phyloP scores from a whole-genome alignment of 2,797 vertebrate genomes.

The Peromyscus attwateri region DNA sequence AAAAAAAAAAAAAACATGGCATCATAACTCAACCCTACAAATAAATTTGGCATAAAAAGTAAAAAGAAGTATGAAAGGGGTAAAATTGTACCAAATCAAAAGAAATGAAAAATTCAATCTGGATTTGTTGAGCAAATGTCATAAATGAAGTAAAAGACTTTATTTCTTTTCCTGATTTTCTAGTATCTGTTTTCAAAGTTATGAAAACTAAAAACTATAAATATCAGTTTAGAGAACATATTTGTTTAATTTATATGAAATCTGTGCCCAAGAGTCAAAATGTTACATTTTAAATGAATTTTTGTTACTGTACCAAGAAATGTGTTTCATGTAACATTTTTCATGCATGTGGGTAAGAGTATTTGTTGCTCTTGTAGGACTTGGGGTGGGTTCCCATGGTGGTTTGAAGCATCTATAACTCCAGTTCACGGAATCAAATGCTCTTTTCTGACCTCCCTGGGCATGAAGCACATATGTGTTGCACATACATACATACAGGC shows the following conservation, averaged over 20 bases:
- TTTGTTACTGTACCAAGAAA: neutral
- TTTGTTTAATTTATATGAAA: neutral
- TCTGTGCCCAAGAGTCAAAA: neutral
- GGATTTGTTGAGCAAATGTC: neutral
- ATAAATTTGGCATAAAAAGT: neutral
- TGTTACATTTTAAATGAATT: neutral
- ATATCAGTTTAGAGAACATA: neutral
- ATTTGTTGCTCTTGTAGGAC: neutral
- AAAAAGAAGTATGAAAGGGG: neutral
- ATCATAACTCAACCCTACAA: neutral
- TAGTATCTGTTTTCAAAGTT: neutral
- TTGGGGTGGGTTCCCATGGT: neutral
- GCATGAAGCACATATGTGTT: neutral
- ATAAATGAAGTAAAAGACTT: neutral
- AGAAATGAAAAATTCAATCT: neutral
- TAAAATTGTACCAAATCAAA: neutral
- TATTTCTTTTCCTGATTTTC: neutral
- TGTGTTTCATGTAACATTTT: neutral
- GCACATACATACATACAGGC: neutral
- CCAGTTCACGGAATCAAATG: neutral
- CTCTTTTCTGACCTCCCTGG: neutral
- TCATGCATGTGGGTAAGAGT: neutral
- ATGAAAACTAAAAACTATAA: neutral
- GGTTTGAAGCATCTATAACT: neutral
- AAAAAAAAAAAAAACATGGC: neutral